phyloP scores from a whole-genome alignment of 2,113 vertebrate genomes.

The Apaloderma vittatum region DNA sequence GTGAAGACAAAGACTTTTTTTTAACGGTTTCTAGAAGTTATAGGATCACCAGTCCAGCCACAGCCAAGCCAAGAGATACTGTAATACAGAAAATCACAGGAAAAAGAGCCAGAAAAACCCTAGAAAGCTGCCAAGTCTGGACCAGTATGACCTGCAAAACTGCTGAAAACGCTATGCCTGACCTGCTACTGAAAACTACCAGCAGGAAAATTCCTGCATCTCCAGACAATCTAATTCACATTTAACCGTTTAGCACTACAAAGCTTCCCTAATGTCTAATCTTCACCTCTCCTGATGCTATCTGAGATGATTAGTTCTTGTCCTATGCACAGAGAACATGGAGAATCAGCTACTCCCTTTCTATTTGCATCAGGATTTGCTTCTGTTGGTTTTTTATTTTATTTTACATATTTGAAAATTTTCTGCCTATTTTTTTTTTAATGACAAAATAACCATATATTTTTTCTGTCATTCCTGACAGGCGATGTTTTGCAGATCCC shows the following conservation, averaged over 20 bases:
- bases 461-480: neutral
- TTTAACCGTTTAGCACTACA: slow-evolving; percentile 53
- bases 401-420: neutral
- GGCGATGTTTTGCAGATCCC: neutral
- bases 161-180: neutral
- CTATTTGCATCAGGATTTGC: slow-evolving; percentile 5
- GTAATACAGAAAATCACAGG: neutral
- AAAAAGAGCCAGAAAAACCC: slow-evolving; percentile 18
- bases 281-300: slow-evolving; percentile 38
- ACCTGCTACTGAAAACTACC: neutral
- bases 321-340: neutral
- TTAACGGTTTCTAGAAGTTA: neutral
- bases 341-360: slow-evolving; percentile 1
- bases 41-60: neutral
- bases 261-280: slow-evolving; percentile 25
- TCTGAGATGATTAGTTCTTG: slow-evolving; percentile 34
- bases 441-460: neutral
- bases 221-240: slow-evolving; percentile 41
- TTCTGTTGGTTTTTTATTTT: neutral
- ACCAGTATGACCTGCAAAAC: slow-evolving; percentile 24
- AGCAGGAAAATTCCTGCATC: slow-evolving; percentile 17
- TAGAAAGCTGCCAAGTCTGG: neutral
- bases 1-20: neutral
- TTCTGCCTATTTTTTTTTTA: neutral
- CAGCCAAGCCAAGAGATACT: neutral